Percentiles rank a stretch among this genome's conserved stretches.
Evolutionary conservation across 2,113 vertebrate genomes (phyloP).

Genomic region (Gasterosteus aculeatus): DNA sequence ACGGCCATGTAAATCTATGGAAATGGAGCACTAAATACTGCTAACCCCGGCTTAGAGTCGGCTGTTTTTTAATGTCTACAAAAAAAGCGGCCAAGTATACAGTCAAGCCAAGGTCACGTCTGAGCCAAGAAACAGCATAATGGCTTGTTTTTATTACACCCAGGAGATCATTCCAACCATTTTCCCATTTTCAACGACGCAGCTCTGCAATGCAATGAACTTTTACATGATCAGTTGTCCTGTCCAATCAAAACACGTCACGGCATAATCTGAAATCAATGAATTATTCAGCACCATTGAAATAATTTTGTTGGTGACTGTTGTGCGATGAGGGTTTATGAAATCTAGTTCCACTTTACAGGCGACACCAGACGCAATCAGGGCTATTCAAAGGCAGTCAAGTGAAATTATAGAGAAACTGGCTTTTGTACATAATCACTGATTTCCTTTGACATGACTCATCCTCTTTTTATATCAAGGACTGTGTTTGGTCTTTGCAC

Average conservation of each 20-base stretch:
- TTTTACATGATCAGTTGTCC: slow-evolving; percentile 40
- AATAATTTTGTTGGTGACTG: slow-evolving; percentile 64
- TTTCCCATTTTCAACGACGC: slow-evolving; percentile 36
- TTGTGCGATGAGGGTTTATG: slow-evolving; percentile 65
- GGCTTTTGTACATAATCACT: slow-evolving; percentile 48
- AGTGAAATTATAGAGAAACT: slow-evolving; percentile 48
- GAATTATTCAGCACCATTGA: slow-evolving; percentile 69
- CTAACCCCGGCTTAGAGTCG: slow-evolving; percentile 26
- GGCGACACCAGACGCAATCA: slow-evolving; percentile 65
- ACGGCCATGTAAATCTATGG: slow-evolving; percentile 34
- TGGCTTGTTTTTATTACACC: slow-evolving; percentile 51
- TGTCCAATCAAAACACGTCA: slow-evolving; percentile 61
- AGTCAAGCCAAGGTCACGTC: slow-evolving; percentile 44
- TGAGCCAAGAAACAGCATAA: slow-evolving; percentile 53
- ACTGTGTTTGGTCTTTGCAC: slow-evolving; percentile 38
- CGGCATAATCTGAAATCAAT: slow-evolving; percentile 57
- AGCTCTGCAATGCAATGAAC: slow-evolving; percentile 30
- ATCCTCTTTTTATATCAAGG: slow-evolving; percentile 16
- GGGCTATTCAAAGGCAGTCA: slow-evolving; percentile 47
- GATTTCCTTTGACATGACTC: slow-evolving; percentile 47
- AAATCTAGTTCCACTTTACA: slow-evolving; percentile 53
- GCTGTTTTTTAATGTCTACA: slow-evolving; percentile 38
- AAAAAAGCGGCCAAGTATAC: slow-evolving; percentile 49
- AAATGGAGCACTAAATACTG: slow-evolving; percentile 34
- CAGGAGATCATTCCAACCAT: slow-evolving; percentile 40